Percentiles rank a stretch among this genome's conserved stretches.
Evolutionary conservation across 2,888 invertebrate genomes (phyloP).

Genomic region (Philonicus albiceps): DNA sequence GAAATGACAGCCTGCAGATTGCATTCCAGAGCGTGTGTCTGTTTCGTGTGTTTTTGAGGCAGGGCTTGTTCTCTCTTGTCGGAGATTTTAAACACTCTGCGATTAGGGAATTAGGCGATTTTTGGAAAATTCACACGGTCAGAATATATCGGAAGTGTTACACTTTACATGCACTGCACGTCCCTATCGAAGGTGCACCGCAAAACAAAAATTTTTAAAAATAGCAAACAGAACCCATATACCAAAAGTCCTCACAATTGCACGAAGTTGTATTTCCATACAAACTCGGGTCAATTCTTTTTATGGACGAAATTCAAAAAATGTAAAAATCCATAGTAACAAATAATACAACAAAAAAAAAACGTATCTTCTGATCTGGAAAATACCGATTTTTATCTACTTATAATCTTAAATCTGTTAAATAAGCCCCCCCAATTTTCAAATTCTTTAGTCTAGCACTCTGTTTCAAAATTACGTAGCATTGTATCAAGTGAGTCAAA

Average conservation of each 20-base stretch:
- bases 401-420: too few species aligned
- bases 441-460: too few species aligned
- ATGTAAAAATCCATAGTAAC: neutral
- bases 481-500: too few species aligned
- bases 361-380: too few species aligned
- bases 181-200: neutral
- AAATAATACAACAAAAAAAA: neutral
- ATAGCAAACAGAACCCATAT: neutral
- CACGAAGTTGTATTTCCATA: neutral
- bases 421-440: too few species aligned
- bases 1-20: slow-evolving; percentile 12
- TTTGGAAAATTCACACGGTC: neutral
- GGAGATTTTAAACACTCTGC: neutral
- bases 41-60: neutral
- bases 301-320: neutral
- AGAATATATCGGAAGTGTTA: neutral
- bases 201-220: neutral
- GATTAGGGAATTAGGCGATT: neutral
- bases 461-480: too few species aligned
- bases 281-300: neutral
- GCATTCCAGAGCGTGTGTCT: neutral
- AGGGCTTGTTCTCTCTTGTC: neutral
- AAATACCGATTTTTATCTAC: too few species aligned
- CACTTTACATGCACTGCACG: neutral
- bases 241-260: neutral